Evolutionary conservation across 64 coral and sea anemone genomes (phyloP), one percentile per base, ranked within the genome.

Genomic region (Anthopleura sola): DNA sequence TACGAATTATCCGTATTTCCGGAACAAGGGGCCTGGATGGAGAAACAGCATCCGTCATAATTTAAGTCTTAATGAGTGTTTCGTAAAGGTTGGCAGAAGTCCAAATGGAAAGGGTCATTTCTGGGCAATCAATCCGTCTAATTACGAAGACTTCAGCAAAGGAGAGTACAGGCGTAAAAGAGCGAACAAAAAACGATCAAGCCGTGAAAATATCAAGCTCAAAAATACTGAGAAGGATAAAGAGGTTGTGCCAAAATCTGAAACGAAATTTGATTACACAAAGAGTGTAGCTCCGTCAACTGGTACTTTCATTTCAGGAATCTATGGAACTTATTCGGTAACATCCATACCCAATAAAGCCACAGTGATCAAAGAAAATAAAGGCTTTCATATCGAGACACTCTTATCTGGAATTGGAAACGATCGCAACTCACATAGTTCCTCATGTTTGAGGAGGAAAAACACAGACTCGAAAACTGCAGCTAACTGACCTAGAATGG

Each of bases 41-140:
- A 60, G 89, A 58, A 91, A 91, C 56, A 86, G 83, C 56, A 82
- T 91, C 5, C 89, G 89, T 16, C 89, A 91, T 23, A 91, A 91
- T 78, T 74, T 91, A 10, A 86, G 83, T 10, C 57, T 91, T 10
- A 91, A 91, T 68, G 89, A 91, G 58, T 91, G 89, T 56, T 91
- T 91, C 55, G 71, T 91, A 24, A 91, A 91, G 78, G 39, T 91
- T 57, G 89, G 84, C 68, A 84, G 89, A 6, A 86, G 83, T 29
- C 84, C 89, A 3, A 91, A 91, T 18, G 89, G 89, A 14, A 91
- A 91, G 33, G 89, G 89, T 60, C 89, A 91, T 77, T 91, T 91
- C 77, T 91, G 89, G 89, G 76, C 89, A 17, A 91, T 91, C 40
- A 91, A 91, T 50, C 89, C 89, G 0, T 18, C 36, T 15, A 86